Conservation (phyloP, 2,888 invertebrate genomes). For the Andrena minutula region DNA sequence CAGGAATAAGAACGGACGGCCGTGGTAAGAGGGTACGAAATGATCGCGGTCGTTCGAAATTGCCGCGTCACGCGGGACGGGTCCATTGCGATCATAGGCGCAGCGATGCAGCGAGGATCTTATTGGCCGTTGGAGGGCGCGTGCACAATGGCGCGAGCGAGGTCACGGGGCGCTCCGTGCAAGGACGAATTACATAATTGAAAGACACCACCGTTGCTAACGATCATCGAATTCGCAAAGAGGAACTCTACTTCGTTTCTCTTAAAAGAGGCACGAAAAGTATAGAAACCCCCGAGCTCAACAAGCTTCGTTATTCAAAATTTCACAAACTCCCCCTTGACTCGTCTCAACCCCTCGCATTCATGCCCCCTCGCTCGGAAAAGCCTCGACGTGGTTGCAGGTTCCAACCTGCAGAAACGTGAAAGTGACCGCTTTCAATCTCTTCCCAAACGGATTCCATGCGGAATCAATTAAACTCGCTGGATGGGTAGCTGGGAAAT, state of each 20-base stretch:
- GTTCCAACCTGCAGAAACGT: background rate
- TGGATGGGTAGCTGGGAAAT: background rate
- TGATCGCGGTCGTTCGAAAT: constrained; percentile 26
- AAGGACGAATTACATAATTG: constrained; percentile 55
- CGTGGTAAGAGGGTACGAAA: background rate
- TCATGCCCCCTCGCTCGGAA: too few species aligned
- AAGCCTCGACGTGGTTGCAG: background rate
- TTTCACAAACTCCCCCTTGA: too few species aligned
- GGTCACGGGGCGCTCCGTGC: constrained; percentile 18
- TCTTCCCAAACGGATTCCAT: background rate
- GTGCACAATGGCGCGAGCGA: constrained; percentile 39
- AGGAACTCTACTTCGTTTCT: too few species aligned
- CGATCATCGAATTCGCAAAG: constrained; percentile 12
- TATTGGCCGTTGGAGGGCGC: constrained; percentile 29
- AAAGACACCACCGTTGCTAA: background rate
- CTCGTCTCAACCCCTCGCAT: too few species aligned
- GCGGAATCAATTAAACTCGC: background rate
- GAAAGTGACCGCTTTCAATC: background rate
- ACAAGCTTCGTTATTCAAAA: too few species aligned
- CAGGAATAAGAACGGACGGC: background rate
- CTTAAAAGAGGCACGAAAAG: too few species aligned
- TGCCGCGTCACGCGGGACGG: constrained; percentile 46
- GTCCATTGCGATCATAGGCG: constrained; percentile 44
- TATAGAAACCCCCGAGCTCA: too few species aligned
- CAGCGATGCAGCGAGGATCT: constrained; percentile 24